Percentiles rank a stretch among this genome's conserved stretches.
Evolutionary conservation across 2,113 vertebrate species (phyloP).

Genomic region (Pithys albifrons): DNA sequence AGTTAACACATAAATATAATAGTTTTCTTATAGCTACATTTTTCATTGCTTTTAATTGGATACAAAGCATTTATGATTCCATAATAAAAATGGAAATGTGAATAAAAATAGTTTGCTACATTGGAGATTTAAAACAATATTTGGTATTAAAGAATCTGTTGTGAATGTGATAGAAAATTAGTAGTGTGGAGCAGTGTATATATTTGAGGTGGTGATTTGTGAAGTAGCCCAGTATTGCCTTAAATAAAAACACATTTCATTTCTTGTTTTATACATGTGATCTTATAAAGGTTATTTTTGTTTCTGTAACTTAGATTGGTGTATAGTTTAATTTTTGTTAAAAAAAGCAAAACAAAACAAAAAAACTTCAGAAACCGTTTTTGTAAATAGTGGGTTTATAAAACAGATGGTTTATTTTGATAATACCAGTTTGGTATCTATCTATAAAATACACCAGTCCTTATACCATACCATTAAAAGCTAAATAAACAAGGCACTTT

Average conservation of each 20-base stretch:
- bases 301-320: slow-evolving; percentile 79
- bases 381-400: slow-evolving; percentile 80
- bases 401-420: slow-evolving; percentile 79
- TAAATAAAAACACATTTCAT: slow-evolving; percentile 88
- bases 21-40: slow-evolving; percentile 72
- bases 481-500: slow-evolving; percentile 76
- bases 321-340: slow-evolving; percentile 80
- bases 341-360: slow-evolving; percentile 50
- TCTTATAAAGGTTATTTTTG: slow-evolving; percentile 78
- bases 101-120: slow-evolving; percentile 81
- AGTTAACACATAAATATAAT: slow-evolving; percentile 70
- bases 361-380: slow-evolving; percentile 72
- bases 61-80: slow-evolving; percentile 75
- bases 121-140: slow-evolving; percentile 78
- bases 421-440: slow-evolving; percentile 76
- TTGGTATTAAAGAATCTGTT: slow-evolving; percentile 77
- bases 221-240: slow-evolving; percentile 89
- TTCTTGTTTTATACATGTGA: slow-evolving; percentile 85
- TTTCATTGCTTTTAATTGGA: slow-evolving; percentile 74
- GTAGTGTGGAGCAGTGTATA: slow-evolving; percentile 85
- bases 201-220: slow-evolving; percentile 86
- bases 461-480: slow-evolving; percentile 71
- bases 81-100: slow-evolving; percentile 78
- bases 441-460: slow-evolving; percentile 75
- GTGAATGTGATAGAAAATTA: slow-evolving; percentile 84